Evolutionary conservation across 2,113 vertebrate species (phyloP).

Genomic region (Rhagologus leucostigma): DNA sequence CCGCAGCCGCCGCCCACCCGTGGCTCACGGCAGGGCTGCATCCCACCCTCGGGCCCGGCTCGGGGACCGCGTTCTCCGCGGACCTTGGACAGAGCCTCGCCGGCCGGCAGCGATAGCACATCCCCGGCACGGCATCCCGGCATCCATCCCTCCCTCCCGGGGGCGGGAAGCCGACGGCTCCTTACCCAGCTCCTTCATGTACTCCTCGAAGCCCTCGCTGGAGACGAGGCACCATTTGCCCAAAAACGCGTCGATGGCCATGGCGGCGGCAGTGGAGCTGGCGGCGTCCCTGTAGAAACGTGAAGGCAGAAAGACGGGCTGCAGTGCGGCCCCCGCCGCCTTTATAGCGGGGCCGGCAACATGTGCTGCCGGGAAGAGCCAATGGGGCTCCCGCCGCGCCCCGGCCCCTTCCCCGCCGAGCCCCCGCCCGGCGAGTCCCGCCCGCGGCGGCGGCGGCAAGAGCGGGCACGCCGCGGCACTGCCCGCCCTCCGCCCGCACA

Average conservation of each 20-base stretch:
- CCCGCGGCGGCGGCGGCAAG: slow-evolving; percentile 3
- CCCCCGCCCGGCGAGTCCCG: neutral
- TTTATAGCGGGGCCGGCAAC: slow-evolving; percentile 19
- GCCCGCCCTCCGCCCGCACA: neutral
- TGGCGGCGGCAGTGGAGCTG: neutral
- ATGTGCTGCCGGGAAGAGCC: neutral
- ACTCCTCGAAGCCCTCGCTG: slow-evolving; percentile 74
- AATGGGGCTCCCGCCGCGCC: slow-evolving; percentile 36
- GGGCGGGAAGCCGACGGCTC: neutral
- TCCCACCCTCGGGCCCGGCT: neutral
- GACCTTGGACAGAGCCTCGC: slow-evolving; percentile 45
- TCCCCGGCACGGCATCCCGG: neutral
- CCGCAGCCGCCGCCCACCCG: neutral
- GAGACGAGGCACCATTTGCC: slow-evolving; percentile 70
- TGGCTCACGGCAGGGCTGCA: neutral
- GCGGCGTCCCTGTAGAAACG: neutral
- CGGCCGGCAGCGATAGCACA: neutral
- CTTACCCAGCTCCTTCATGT: slow-evolving; percentile 77
- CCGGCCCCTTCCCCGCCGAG: neutral
- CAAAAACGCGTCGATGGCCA: slow-evolving; percentile 60
- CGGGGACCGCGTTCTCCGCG: neutral
- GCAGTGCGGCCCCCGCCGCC: neutral
- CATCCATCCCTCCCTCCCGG: neutral
- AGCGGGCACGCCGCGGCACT: neutral
- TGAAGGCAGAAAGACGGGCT: neutral